These are phyloP conservation scores for Blastobasis adustella DNA, from an alignment of 2,888 invertebrate species.

Conservation along the genomic window DNA sequence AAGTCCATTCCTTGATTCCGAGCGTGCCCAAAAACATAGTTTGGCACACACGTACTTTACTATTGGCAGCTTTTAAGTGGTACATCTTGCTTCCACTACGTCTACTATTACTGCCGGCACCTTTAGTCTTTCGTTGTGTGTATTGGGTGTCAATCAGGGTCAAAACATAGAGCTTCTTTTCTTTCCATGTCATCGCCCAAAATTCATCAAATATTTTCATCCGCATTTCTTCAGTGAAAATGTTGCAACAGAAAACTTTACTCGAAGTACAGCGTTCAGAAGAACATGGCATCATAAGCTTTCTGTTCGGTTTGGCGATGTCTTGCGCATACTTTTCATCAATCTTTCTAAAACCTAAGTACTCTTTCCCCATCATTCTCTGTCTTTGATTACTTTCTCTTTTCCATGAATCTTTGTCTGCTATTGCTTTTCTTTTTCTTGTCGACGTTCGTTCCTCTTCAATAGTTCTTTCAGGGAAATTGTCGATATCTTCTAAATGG, in stretches of 20 bases:
- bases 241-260: slow-evolving; percentile 10
- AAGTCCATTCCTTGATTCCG: slow-evolving; percentile 9
- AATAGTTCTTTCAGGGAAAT: too few species aligned
- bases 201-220: slow-evolving; percentile 11
- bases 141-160: slow-evolving; percentile 8
- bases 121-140: slow-evolving; percentile 8
- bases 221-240: slow-evolving; percentile 10
- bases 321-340: too few species aligned
- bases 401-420: too few species aligned
- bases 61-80: slow-evolving; percentile 2
- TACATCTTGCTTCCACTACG: slow-evolving; percentile 5
- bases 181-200: slow-evolving; percentile 10
- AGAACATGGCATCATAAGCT: slow-evolving; percentile 6
- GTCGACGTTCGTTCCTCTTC: too few species aligned
- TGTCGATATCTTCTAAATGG: too few species aligned
- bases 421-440: too few species aligned
- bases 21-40: slow-evolving; percentile 5
- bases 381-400: too few species aligned
- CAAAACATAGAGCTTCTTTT: slow-evolving; percentile 8
- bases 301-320: too few species aligned
- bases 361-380: too few species aligned
- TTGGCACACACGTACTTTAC: slow-evolving; percentile 6
- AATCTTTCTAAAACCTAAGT: too few species aligned
- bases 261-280: slow-evolving; percentile 8
- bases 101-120: slow-evolving; percentile 5